phyloP scores from a whole-genome alignment of 2,888 invertebrate species.

The Andricus curvator region DNA sequence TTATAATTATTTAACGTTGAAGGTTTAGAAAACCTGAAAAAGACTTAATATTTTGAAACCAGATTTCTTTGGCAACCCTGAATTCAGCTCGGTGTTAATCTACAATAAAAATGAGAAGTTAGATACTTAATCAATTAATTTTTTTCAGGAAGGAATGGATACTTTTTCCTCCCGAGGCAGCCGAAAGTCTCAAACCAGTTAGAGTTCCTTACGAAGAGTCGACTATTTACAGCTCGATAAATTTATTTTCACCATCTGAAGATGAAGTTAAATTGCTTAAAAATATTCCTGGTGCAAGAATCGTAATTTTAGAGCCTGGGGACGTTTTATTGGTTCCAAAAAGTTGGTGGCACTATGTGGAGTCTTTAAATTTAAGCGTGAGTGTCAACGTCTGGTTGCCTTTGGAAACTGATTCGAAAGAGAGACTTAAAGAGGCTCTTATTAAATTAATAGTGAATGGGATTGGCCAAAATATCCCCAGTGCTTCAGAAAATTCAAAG shows the following conservation, averaged over 20 bases:
- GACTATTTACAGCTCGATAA: conserved; percentile 92
- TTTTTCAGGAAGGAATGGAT: conserved; percentile 91
- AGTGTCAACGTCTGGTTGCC: conserved; percentile 90
- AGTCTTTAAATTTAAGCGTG: conserved; percentile 81
- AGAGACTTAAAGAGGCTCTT: conserved; percentile 72
- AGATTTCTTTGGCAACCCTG: no score
- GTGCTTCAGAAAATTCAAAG: conserved; percentile 54
- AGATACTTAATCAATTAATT: no score
- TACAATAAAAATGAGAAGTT: no score
- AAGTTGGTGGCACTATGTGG: conserved; percentile 99
- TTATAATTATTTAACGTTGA: no score
- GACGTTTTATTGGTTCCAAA: conserved; percentile 93
- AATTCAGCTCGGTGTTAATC: no score
- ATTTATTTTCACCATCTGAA: conserved; percentile 85
- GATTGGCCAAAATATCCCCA: conserved; percentile 63
- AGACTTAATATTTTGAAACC: no score
- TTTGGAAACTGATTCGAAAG: conserved; percentile 79
- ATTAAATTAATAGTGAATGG: conserved; percentile 70
- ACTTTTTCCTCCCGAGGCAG: conserved; percentile 90
- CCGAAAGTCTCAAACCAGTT: conserved; percentile 84
- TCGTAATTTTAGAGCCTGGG: conserved; percentile 88
- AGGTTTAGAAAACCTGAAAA: no score
- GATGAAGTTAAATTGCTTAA: conserved; percentile 78
- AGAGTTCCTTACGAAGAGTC: conserved; percentile 98
- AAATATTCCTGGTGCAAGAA: conserved; percentile 78